Conservation (phyloP, 2,113 vertebrate species). For the Psilopsiagon aurifrons region DNA sequence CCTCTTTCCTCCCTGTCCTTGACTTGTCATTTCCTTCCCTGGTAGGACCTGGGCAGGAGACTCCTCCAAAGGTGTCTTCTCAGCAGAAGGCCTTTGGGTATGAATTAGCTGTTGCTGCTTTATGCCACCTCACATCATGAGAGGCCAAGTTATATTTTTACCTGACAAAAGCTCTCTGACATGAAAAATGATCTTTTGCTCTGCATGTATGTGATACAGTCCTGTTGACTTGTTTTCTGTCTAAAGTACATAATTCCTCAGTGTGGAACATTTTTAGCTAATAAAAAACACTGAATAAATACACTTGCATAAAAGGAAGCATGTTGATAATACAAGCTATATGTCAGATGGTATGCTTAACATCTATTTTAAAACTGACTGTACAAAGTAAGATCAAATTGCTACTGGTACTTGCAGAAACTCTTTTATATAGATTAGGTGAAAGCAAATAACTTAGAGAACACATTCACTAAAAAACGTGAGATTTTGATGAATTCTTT, state of each 20-base stretch:
- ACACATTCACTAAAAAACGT: not conserved
- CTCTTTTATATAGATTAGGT: not conserved
- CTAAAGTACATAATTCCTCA: not conserved
- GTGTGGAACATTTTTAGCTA: not conserved
- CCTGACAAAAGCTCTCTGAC: not conserved
- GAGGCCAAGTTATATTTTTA: not conserved
- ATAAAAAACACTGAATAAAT: constrained; percentile 11
- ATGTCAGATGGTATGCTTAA: not conserved
- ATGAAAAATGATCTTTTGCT: not conserved
- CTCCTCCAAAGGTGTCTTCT: not conserved
- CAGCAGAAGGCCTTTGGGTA: not conserved
- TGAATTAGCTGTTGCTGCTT: not conserved
- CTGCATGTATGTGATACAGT: not conserved
- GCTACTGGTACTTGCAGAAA: not conserved
- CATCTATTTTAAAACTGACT: not conserved
- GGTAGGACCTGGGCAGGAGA: not conserved
- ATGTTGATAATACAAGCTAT: not conserved
- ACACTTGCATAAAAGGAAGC: not conserved
- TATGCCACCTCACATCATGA: not conserved
- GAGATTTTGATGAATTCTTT: not conserved
- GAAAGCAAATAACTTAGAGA: not conserved
- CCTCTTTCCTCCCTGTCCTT: not conserved
- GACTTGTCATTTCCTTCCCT: not conserved
- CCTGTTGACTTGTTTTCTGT: not conserved
- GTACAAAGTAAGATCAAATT: not conserved